Percentiles rank a stretch among this genome's conserved stretches.
Evolutionary conservation across 2,113 vertebrate genomes (phyloP).

Genomic region (Penelope pileata): DNA sequence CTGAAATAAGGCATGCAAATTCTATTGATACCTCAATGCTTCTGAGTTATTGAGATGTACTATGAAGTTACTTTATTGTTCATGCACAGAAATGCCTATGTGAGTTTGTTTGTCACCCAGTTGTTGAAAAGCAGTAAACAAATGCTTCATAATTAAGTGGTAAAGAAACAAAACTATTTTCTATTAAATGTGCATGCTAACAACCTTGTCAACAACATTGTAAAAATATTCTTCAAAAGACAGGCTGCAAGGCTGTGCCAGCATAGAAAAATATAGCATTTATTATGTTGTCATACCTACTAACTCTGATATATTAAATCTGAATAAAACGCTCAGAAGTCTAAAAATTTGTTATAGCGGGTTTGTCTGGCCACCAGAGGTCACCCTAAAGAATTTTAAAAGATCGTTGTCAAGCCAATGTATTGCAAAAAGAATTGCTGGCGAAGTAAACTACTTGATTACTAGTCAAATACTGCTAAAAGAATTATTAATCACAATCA

Average conservation of each 20-base stretch:
- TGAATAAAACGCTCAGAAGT: neutral
- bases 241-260: neutral
- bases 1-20: neutral
- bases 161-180: neutral
- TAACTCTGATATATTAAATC: neutral
- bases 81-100: neutral
- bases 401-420: neutral
- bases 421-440: neutral
- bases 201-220: neutral
- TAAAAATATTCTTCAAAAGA: neutral
- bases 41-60: neutral
- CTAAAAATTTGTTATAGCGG: neutral
- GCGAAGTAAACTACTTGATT: neutral
- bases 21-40: neutral
- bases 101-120: neutral
- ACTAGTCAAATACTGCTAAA: neutral
- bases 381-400: neutral
- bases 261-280: neutral
- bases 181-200: neutral
- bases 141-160: neutral
- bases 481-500: conserved; percentile 11
- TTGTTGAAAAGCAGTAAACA: neutral
- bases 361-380: conserved; percentile 25
- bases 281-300: neutral
- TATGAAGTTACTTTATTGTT: neutral